Conservation (phyloP, 2,113 vertebrate genomes). For the Cairina moschata region DNA sequence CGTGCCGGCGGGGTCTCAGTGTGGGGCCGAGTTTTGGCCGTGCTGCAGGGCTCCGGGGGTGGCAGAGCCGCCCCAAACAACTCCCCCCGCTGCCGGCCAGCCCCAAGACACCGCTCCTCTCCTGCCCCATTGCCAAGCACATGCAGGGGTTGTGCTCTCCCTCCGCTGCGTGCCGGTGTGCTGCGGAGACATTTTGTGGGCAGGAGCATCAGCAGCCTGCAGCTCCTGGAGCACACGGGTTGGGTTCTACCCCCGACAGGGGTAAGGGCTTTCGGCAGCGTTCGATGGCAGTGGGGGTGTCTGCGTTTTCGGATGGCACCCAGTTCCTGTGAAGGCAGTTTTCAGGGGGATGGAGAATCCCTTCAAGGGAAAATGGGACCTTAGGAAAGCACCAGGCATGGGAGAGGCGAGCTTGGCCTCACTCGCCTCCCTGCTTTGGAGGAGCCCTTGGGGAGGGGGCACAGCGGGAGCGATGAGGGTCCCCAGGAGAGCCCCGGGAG, state of each 20-base stretch:
- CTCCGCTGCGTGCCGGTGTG: rapidly evolving
- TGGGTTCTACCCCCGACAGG: not conserved
- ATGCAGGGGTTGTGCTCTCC: not conserved
- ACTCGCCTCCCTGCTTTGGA: not conserved
- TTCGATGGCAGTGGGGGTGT: not conserved
- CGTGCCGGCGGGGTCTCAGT: not conserved
- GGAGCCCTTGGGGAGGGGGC: not conserved
- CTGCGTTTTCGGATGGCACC: not conserved
- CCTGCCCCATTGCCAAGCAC: rapidly evolving
- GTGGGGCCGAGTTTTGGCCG: rapidly evolving
- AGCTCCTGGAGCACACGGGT: not conserved
- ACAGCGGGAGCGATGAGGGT: not conserved
- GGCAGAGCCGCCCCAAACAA: not conserved
- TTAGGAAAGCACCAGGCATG: not conserved
- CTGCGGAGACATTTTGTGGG: not conserved
- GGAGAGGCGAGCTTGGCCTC: not conserved
- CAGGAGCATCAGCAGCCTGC: not conserved
- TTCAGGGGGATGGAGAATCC: not conserved
- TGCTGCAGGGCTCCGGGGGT: rapidly evolving
- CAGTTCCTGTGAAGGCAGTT: not conserved
- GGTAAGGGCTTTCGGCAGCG: not conserved
- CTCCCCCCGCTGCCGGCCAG: not conserved
- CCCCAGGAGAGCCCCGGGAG: not conserved
- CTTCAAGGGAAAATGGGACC: not conserved
- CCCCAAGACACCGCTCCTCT: not conserved